Evolutionary conservation across 2,888 invertebrate species (phyloP), one percentile per base, ranked within the genome.

Genomic region (Cynaeus angustus): DNA sequence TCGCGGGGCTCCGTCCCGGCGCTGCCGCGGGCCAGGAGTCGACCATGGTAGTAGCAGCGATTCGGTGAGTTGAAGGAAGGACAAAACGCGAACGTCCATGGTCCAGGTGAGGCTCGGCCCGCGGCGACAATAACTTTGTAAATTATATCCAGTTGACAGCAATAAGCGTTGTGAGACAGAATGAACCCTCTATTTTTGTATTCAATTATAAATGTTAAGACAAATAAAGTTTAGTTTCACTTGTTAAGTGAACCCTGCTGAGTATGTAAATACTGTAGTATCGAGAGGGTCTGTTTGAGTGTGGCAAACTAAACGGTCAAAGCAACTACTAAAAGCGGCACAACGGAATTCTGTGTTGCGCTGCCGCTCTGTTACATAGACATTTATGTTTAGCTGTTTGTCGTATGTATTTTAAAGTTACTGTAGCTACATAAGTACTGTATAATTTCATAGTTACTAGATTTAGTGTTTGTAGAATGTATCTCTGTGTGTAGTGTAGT

Each of bases 121-220:
- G 66, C 55, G 74, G 78, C 79, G 78, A 79, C 78, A 78, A 79
- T 81, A 81, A 80, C 74, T 80, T 55, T 82, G 78, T 79, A 78
- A 79, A 82, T 80, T 81, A 78, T 82, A 82, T 80, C 81, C 82
- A 83, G 80, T 83, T 84, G 83, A 84, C 84, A 86, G 85, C 85
- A 86, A 86, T 86, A 86, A 86, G 84, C 82, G 83, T 85, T 85
- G 83, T 85, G 84, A 84, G 79, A 81, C 83, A 85, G 83, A 84
- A 84, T 83, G 83, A 84, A 85, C 85, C 85, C 86, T 86, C 86
- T 86, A 86, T 86, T 86, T 86, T 86, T 86, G 84, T 86, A 86
- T 84, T 83, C 82, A 81, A 84, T 84, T 84, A 84, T 84, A 82
- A 82, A 81, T 81, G 77, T 79, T 79, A 79, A 81, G 81, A 81